Conservation (phyloP, 2,797 vertebrate species). For the Dicrostonyx torquatus region DNA sequence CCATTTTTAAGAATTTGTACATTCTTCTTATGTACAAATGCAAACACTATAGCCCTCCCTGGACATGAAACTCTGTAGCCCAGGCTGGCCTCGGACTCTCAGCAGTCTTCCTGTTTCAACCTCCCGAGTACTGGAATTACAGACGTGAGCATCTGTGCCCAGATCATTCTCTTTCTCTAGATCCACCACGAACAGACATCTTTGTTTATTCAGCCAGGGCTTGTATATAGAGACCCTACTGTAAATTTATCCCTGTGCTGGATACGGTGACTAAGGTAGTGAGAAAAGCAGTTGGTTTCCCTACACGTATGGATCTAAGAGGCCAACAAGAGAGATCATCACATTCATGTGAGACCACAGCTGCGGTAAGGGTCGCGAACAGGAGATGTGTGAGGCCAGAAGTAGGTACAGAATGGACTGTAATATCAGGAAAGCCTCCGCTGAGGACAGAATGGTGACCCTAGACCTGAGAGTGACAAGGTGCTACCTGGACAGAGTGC, state of each 20-base stretch:
- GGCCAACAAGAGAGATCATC: background rate
- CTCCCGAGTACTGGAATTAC: background rate
- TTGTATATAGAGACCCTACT: background rate
- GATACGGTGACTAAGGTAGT: background rate
- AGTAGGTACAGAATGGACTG: background rate
- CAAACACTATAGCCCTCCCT: background rate
- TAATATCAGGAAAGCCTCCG: background rate
- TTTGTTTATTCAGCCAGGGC: background rate
- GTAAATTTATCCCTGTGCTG: background rate
- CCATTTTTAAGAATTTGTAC: no score
- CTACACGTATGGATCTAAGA: background rate
- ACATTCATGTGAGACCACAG: rapidly evolving
- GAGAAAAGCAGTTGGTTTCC: background rate
- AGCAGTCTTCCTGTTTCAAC: background rate
- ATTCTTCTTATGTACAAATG: background rate
- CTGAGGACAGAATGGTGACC: background rate
- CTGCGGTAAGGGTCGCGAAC: rapidly evolving
- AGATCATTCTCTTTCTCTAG: background rate
- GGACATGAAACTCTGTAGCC: background rate
- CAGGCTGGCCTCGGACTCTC: background rate
- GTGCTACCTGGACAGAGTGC: background rate
- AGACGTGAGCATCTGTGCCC: background rate
- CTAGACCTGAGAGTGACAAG: background rate
- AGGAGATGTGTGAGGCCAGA: background rate
- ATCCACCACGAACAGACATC: background rate